A percentile compares a stretch with the other conserved stretches of the same genome.
These are phyloP conservation scores for Dipodomys stephensi DNA, from an alignment of 2,113 vertebrate genomes.

Conservation along the genomic window DNA sequence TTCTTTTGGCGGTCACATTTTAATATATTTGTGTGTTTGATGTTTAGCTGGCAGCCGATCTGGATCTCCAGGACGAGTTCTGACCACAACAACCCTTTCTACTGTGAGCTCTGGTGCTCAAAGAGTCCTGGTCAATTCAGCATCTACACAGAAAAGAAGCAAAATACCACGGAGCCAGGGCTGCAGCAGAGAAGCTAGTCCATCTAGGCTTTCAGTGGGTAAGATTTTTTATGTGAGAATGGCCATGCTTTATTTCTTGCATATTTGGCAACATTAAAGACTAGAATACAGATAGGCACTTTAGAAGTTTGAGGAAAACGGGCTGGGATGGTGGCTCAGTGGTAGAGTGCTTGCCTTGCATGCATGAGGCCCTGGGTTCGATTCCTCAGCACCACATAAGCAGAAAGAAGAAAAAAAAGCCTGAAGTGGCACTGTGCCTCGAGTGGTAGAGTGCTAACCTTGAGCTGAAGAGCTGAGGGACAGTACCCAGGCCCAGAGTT, in stretches of 20 bases:
- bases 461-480: too few species aligned
- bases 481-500: too few species aligned
- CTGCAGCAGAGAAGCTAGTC: conserved; percentile 97
- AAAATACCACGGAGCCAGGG: conserved; percentile 98
- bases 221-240: conserved; percentile 75
- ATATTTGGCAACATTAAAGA: not conserved
- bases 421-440: too few species aligned
- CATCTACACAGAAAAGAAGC: conserved; percentile 92
- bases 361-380: too few species aligned
- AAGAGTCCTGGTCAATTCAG: conserved; percentile 90
- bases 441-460: too few species aligned
- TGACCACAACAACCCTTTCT: conserved; percentile 94
- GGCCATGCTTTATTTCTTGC: not conserved
- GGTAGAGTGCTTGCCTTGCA: too few species aligned
- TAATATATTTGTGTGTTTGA: conserved; percentile 69
- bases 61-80: conserved; percentile 96
- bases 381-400: too few species aligned
- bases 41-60: conserved; percentile 96
- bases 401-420: too few species aligned
- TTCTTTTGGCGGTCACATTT: not conserved
- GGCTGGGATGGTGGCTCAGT: too few species aligned
- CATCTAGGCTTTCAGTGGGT: conserved; percentile 97
- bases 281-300: not conserved
- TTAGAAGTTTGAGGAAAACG: not conserved
- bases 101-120: conserved; percentile 94